These are phyloP conservation scores for Platycnemis pennipes DNA, from an alignment of 2,888 invertebrate species.

Conservation along the genomic window DNA sequence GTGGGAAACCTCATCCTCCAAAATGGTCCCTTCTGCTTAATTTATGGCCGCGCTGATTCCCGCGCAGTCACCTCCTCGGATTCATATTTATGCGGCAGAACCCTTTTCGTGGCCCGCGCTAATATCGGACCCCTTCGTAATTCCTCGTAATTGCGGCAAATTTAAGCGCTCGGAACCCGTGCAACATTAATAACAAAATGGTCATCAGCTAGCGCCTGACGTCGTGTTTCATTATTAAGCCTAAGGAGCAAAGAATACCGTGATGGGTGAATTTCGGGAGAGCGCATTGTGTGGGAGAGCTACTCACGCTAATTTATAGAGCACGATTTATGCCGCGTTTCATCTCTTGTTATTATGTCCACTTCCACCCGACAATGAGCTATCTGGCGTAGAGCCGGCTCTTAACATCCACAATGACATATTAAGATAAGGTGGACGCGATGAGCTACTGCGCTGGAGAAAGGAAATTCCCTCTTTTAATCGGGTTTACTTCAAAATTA, in stretches of 20 bases:
- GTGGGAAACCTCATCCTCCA: background rate
- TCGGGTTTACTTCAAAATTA: background rate
- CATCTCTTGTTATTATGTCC: background rate
- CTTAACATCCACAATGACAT: background rate
- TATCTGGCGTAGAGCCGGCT: background rate
- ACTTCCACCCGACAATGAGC: background rate
- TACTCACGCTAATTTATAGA: slow-evolving; percentile 8
- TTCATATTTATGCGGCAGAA: background rate
- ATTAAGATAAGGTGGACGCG: background rate
- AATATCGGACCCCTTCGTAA: background rate
- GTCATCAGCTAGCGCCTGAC: background rate
- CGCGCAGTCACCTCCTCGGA: background rate
- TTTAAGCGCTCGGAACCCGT: background rate
- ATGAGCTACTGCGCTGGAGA: background rate
- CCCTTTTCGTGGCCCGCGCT: background rate
- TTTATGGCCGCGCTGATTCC: background rate
- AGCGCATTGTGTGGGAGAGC: background rate
- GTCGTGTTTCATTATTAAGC: background rate
- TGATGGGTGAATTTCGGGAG: background rate
- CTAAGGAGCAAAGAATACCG: background rate
- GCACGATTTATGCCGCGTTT: background rate
- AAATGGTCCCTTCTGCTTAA: background rate
- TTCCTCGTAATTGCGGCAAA: background rate
- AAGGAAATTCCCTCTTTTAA: background rate
- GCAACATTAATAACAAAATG: background rate